These are phyloP conservation scores for Anableps anableps DNA, from an alignment of 2,797 vertebrate genomes.

Conservation along the genomic window DNA sequence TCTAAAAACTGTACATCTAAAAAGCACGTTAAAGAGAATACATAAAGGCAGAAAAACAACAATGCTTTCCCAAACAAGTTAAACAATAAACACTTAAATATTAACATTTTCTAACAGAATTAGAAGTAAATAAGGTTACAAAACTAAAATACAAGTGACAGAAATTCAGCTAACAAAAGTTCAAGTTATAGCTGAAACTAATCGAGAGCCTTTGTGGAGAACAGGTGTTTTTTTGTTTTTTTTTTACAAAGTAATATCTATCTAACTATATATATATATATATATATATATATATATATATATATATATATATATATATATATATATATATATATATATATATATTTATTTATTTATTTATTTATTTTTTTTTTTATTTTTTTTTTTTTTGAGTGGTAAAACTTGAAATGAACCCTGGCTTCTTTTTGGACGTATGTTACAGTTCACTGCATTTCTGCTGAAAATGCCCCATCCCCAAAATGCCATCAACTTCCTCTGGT, in stretches of 20 bases:
- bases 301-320: too few relatives aligned
- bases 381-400: slow-evolving; percentile 31
- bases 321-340: too few relatives aligned
- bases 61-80: slow-evolving; percentile 21
- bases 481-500: background rate
- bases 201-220: slow-evolving; percentile 49
- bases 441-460: background rate
- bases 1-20: slow-evolving; percentile 60
- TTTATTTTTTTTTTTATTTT: too few relatives aligned
- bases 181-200: slow-evolving; percentile 75
- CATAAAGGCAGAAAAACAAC: slow-evolving; percentile 4
- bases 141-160: slow-evolving; percentile 34
- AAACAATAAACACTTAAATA: slow-evolving; percentile 58
- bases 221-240: slow-evolving; percentile 25
- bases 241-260: slow-evolving; percentile 48
- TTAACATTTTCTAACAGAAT: slow-evolving; percentile 52
- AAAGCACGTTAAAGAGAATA: slow-evolving; percentile 32
- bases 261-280: too few relatives aligned
- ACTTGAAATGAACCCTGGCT: background rate
- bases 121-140: slow-evolving; percentile 32
- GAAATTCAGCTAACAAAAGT: slow-evolving; percentile 59
- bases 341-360: too few relatives aligned
- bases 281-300: too few relatives aligned
- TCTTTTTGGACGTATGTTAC: background rate
- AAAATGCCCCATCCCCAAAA: background rate